phyloP scores from a whole-genome alignment of 1,140 invertebrate species.

The Pseudomyrmex flavicornis region DNA sequence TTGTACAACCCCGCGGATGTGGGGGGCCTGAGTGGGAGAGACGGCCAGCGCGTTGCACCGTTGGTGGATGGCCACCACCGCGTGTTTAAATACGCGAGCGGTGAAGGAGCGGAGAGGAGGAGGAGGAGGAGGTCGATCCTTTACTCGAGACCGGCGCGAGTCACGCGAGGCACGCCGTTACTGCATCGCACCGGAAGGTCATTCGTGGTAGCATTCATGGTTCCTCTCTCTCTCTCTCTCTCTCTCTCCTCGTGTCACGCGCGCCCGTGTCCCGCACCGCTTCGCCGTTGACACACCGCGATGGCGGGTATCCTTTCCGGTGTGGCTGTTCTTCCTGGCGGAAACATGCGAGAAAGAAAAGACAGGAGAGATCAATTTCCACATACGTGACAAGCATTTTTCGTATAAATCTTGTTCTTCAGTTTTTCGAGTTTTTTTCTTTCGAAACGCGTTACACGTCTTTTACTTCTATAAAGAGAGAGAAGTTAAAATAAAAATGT shows the following conservation, averaged over 20 bases:
- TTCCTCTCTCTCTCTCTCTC: neutral
- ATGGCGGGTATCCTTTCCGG: conserved; percentile 8
- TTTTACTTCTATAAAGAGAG: too few species aligned
- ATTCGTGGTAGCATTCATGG: conserved; percentile 27
- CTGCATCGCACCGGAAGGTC: conserved; percentile 25
- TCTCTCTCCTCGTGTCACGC: neutral
- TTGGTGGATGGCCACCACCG: conserved; percentile 6
- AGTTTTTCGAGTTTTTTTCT: too few species aligned
- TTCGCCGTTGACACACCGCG: neutral
- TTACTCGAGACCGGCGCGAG: conserved; percentile 49
- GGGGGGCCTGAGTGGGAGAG: conserved; percentile 32
- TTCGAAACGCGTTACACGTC: neutral
- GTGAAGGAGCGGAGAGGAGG: neutral
- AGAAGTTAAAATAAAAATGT: too few species aligned
- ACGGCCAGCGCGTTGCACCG: conserved; percentile 38
- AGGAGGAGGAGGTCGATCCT: conserved; percentile 32
- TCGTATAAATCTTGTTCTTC: neutral
- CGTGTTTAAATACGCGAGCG: conserved; percentile 15
- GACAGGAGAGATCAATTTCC: too few species aligned
- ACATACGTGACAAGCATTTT: neutral
- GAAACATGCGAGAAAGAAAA: neutral
- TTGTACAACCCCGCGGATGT: conserved; percentile 33
- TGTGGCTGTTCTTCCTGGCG: neutral
- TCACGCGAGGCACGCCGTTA: conserved; percentile 64
- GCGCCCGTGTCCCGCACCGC: conserved; percentile 14